Percentiles rank a stretch among this genome's conserved stretches.
phyloP scores from a whole-genome alignment of 1,140 invertebrate species.

The Trichonephila clavata region DNA sequence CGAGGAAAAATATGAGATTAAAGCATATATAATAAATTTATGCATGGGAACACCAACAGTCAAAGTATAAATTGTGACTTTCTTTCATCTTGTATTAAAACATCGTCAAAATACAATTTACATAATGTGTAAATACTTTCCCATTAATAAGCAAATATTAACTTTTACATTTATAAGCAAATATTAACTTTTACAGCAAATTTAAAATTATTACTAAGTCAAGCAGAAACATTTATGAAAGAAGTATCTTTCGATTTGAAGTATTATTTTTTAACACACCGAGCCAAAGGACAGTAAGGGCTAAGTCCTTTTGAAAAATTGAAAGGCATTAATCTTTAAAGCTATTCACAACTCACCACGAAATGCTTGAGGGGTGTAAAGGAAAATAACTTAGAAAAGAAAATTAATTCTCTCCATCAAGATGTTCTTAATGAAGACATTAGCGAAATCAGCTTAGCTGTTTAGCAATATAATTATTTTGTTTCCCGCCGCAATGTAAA shows the following conservation, averaged over 20 bases:
- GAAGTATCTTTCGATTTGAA: not conserved
- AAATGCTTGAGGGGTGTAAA: not conserved
- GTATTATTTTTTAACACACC: not conserved
- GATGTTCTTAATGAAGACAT: not conserved
- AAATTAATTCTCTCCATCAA: not conserved
- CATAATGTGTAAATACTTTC: too few relatives aligned
- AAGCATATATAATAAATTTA: too few relatives aligned
- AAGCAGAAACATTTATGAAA: not conserved
- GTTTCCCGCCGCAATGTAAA: not conserved
- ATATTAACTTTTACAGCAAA: too few relatives aligned
- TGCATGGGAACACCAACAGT: too few relatives aligned
- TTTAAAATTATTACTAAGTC: too few relatives aligned
- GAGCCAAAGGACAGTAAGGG: not conserved
- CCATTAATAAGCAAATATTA: too few relatives aligned
- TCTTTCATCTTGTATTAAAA: too few relatives aligned
- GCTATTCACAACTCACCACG: not conserved
- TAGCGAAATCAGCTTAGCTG: constrained; percentile 11
- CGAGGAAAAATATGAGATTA: too few relatives aligned
- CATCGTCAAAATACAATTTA: too few relatives aligned
- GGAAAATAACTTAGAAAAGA: not conserved
- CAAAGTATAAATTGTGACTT: too few relatives aligned
- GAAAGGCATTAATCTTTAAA: not conserved
- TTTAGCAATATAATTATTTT: constrained; percentile 15
- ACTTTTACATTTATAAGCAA: too few relatives aligned
- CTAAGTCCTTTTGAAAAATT: not conserved